phyloP scores from a whole-genome alignment of 2,888 invertebrate species.

The Stegana nigrithorax region DNA sequence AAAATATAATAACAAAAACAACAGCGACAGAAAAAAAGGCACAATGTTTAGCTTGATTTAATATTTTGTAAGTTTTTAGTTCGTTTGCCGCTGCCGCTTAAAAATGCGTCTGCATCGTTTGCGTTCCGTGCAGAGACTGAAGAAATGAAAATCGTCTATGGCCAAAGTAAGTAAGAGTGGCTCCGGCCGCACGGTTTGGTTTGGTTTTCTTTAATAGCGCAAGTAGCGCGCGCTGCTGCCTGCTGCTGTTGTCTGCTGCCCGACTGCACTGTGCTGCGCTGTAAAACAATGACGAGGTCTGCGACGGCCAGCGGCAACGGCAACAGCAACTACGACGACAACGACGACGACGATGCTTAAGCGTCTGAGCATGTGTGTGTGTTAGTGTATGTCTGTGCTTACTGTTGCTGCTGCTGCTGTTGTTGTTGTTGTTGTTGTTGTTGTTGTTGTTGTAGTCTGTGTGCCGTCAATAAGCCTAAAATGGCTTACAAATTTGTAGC shows the following conservation, averaged over 20 bases:
- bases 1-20: too few species aligned
- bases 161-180: constrained; percentile 65
- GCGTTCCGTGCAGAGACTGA: constrained; percentile 68
- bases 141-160: constrained; percentile 65
- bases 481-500: constrained; percentile 19
- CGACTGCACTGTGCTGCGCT: background rate
- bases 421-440: background rate
- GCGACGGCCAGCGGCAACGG: too few species aligned
- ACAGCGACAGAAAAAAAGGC: background rate
- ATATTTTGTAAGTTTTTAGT: constrained; percentile 19
- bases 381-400: background rate
- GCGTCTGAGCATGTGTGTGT: too few species aligned
- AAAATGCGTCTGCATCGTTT: constrained; percentile 65
- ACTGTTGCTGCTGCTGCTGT: too few species aligned
- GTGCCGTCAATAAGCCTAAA: constrained; percentile 15
- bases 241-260: constrained; percentile 12
- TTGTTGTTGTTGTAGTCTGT: background rate
- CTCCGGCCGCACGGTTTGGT: constrained; percentile 39
- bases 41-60: constrained; percentile 1
- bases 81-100: constrained; percentile 38
- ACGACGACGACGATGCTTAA: too few species aligned
- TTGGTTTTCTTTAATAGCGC: constrained; percentile 40
- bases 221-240: constrained; percentile 14
- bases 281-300: too few species aligned
- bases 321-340: too few species aligned